These are phyloP conservation scores for Meiosimyza decipiens DNA, from an alignment of 2,888 invertebrate species.

Conservation along the genomic window DNA sequence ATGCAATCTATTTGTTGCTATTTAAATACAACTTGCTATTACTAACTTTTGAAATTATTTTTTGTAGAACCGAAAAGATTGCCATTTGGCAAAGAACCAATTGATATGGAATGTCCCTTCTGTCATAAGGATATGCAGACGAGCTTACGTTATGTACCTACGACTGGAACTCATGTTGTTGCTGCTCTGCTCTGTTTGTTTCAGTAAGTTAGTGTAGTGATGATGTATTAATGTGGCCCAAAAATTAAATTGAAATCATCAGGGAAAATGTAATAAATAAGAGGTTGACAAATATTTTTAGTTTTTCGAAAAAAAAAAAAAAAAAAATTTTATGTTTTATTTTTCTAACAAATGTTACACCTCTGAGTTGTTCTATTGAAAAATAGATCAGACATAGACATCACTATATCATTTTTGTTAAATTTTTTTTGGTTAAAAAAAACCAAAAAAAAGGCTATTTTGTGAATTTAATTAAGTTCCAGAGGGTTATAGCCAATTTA, in stretches of 20 bases:
- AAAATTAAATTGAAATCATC: not conserved
- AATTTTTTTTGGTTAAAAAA: too few species aligned
- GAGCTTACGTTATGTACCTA: conserved; percentile 64
- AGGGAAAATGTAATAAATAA: too few species aligned
- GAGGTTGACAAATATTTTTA: too few species aligned
- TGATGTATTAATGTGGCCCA: not conserved
- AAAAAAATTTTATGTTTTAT: too few species aligned
- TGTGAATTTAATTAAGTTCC: too few species aligned
- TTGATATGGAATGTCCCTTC: conserved; percentile 67
- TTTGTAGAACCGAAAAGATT: conserved; percentile 41
- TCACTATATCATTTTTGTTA: too few species aligned
- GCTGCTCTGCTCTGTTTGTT: conserved; percentile 68
- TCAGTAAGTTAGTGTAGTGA: conserved; percentile 53
- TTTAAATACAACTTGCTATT: not conserved
- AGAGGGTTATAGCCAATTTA: too few species aligned
- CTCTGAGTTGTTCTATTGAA: too few species aligned
- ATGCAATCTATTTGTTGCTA: not conserved
- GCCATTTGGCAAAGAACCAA: conserved; percentile 66
- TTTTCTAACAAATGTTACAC: too few species aligned
- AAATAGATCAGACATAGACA: too few species aligned
- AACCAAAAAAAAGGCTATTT: too few species aligned
- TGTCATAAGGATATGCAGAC: conserved; percentile 68
- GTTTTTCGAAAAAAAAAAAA: too few species aligned
- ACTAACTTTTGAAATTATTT: not conserved
- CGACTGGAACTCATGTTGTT: conserved; percentile 70